Conservation (phyloP, 2,113 vertebrate genomes). For the Protobothrops mucrosquamatus region DNA sequence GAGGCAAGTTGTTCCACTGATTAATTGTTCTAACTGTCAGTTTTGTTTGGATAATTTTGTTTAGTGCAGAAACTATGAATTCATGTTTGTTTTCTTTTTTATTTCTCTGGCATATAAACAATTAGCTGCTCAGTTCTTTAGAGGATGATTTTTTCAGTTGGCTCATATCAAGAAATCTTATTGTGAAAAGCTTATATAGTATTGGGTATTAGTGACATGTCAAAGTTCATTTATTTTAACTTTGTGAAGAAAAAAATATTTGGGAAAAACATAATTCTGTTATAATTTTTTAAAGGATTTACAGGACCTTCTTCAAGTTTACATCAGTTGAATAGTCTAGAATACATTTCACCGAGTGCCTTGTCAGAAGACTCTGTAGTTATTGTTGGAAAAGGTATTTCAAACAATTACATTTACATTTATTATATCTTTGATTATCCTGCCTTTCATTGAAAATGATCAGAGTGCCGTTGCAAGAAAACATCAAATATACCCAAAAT, state of each 20-base stretch:
- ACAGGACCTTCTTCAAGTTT: slow-evolving; percentile 55
- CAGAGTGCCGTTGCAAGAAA: not conserved
- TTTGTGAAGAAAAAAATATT: not conserved
- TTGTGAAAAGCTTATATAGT: not conserved
- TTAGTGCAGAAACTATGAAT: not conserved
- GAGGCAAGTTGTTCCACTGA: too few relatives aligned
- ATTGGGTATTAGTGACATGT: not conserved
- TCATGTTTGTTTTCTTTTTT: not conserved
- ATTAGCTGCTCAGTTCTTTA: not conserved
- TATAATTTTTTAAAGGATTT: slow-evolving; percentile 49
- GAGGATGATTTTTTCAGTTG: not conserved
- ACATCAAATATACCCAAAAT: not conserved
- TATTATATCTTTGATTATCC: not conserved
- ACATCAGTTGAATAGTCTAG: slow-evolving; percentile 59
- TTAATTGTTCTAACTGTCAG: too few relatives aligned
- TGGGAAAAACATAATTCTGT: not conserved
- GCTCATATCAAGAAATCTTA: not conserved
- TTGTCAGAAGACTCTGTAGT: slow-evolving; percentile 74
- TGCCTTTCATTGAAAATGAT: not conserved
- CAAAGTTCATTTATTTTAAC: not conserved
- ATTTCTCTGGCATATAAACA: not conserved
- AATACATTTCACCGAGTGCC: slow-evolving; percentile 58
- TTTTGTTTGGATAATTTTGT: not conserved
- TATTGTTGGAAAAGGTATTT: slow-evolving; percentile 83
- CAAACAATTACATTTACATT: not conserved